Evolutionary conservation across 2,888 invertebrate species (phyloP), one percentile per base, ranked within the genome.

Genomic region (Stictocephala bisonia): DNA sequence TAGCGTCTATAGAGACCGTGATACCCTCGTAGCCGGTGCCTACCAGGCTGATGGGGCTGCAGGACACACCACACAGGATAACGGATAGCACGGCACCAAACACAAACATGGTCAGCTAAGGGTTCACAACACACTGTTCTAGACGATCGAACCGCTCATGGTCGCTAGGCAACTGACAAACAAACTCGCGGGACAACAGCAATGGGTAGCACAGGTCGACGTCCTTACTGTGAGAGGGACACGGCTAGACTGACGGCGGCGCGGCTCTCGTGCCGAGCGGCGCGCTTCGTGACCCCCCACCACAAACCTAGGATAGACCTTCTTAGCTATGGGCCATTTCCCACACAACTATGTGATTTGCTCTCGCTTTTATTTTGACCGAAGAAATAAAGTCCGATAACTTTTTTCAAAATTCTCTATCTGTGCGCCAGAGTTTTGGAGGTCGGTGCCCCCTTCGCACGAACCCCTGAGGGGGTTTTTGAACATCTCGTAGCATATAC

Each of bases 1-100:
- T 82, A 71, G 86, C 85, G 27, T 83, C 81, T 48, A 86, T 82
- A 74, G 83, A 79, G 71, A 86, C 82, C 22, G 85, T 84, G 73
- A 86, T 80, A 74, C 85, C 85, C 75, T 86, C 85, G 78, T 86
- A 86, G 66, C 84, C 86, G 22, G 85, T 84, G 77, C 84, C 82
- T 70, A 80, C 81, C 76, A 85, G 74, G 53, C 73, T 74, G 64
- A 78, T 68, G 26, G 77, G 73, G 27, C 71, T 67, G 22, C 56
- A 71, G 58, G 35, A 41, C 26, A 41, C 22, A 13, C n/a, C 15
- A 26, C 9, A n/a, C 26, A 40, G 35, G 11, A 60, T 13, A 22
- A 35, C 35, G 35, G n/a, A n/a, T n/a, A 60, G 35, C 4, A 64
- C 40, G 13, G 4, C 40, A 64, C 64, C 40, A 40, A 64, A 64